Evolutionary conservation across 2,888 invertebrate species (phyloP).

Genomic region (Ashinkailepas kermadecensis): DNA sequence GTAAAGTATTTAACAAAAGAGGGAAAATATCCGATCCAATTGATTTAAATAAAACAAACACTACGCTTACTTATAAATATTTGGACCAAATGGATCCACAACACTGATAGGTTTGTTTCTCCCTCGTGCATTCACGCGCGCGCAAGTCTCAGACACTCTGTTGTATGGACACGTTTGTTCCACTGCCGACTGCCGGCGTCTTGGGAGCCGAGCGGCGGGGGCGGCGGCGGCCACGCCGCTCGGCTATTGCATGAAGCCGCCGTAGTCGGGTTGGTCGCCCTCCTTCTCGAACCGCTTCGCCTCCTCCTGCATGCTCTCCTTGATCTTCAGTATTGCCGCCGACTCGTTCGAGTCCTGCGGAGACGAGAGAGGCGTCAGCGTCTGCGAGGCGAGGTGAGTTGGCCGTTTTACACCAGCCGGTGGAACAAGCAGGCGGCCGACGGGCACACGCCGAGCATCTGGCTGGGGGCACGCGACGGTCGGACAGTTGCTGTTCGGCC

Average conservation of each 20-base stretch:
- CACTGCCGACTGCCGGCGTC: background rate
- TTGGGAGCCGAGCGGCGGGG: background rate
- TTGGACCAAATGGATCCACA: conserved; percentile 20
- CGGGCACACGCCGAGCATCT: no score
- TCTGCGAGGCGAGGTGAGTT: background rate
- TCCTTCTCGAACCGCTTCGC: conserved; percentile 98
- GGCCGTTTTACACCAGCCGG: no score
- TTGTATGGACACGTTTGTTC: conserved; percentile 15
- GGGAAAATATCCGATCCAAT: conserved; percentile 17
- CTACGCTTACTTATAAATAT: conserved; percentile 16
- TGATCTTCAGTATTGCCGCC: conserved; percentile 99
- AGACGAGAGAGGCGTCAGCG: background rate
- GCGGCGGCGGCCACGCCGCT: conserved; percentile 34
- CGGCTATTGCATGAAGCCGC: conserved; percentile 76
- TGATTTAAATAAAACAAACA: conserved; percentile 21
- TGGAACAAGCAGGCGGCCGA: no score
- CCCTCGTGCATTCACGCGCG: background rate
- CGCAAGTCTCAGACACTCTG: background rate
- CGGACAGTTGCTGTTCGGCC: no score
- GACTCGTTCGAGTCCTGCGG: conserved; percentile 88
- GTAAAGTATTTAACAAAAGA: conserved; percentile 18
- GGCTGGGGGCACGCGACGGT: no score
- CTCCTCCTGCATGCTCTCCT: conserved; percentile 99
- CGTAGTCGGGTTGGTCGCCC: conserved; percentile 89
- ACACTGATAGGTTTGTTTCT: conserved; percentile 6